A percentile compares a stretch with the other conserved stretches of the same genome.
Evolutionary conservation across 2,888 invertebrate genomes (phyloP).

Genomic region (Sinelater perroti): DNA sequence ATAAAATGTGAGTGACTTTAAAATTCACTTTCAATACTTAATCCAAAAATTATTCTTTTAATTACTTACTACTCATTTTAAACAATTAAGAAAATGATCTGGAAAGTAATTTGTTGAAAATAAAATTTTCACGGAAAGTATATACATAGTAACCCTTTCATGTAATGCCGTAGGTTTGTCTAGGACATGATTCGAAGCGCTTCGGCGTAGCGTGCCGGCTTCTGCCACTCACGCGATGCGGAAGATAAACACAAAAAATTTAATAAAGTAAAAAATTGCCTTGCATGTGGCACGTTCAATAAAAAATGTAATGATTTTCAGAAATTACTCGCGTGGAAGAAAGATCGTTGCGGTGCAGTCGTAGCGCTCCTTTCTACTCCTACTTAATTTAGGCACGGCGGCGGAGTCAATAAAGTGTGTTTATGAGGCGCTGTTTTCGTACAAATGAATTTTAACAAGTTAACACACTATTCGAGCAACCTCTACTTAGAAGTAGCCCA

Average conservation of each 20-base stretch:
- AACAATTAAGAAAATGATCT: no score
- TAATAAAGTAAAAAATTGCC: constrained; percentile 27
- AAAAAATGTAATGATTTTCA: constrained; percentile 19
- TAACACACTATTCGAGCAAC: constrained; percentile 9
- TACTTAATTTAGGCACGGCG: background rate
- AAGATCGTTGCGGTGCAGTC: constrained; percentile 1
- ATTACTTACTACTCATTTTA: no score
- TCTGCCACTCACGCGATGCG: constrained; percentile 24
- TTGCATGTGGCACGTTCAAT: constrained; percentile 29
- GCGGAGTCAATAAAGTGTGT: no score
- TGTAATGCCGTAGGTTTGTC: constrained; percentile 12
- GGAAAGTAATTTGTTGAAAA: background rate
- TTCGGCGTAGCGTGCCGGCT: constrained; percentile 27
- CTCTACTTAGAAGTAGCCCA: constrained; percentile 13
- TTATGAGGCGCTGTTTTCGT: no score
- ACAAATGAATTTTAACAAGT: no score
- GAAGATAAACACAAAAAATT: constrained; percentile 33
- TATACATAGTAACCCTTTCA: constrained; percentile 16
- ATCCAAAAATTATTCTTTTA: no score
- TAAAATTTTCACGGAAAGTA: background rate
- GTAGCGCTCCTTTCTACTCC: background rate
- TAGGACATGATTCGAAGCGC: constrained; percentile 25
- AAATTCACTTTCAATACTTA: no score
- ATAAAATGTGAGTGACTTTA: no score
- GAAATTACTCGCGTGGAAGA: constrained; percentile 4